Evolutionary conservation across 2,113 vertebrate genomes (phyloP).

Genomic region (Carlito syrichta): DNA sequence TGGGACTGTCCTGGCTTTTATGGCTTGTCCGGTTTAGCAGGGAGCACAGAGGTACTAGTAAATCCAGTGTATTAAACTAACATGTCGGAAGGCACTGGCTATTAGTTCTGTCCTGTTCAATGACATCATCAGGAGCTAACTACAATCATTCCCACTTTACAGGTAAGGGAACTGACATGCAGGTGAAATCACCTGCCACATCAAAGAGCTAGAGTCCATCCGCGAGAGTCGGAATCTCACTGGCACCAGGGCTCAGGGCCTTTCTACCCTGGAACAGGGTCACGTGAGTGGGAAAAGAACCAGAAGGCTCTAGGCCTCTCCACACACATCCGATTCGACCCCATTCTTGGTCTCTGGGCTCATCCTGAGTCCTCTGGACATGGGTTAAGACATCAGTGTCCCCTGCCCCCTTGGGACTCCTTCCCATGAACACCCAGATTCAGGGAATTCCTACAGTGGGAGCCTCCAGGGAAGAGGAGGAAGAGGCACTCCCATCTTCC

Average conservation of each 20-base stretch:
- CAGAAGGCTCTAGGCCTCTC: too few species aligned
- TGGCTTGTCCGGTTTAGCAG: accelerated
- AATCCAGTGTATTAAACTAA: accelerated
- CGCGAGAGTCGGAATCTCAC: not conserved
- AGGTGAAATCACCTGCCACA: not conserved
- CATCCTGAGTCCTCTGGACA: not conserved
- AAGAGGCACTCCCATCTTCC: accelerated
- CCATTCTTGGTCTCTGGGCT: not conserved
- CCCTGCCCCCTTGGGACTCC: accelerated
- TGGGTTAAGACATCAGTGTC: accelerated
- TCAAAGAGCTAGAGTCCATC: not conserved
- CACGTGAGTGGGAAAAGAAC: accelerated
- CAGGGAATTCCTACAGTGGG: not conserved
- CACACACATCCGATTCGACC: accelerated
- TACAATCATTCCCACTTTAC: not conserved
- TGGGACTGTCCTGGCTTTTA: not conserved
- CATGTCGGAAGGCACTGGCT: accelerated
- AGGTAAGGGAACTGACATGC: not conserved
- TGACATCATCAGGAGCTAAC: accelerated
- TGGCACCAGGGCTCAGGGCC: too few species aligned
- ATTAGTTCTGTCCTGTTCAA: accelerated
- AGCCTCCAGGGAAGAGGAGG: not conserved
- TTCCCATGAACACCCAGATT: accelerated
- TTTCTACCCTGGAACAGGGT: not conserved
- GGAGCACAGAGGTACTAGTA: accelerated